Evolutionary conservation across 2,797 vertebrate genomes (phyloP).

Genomic region (Xerus rutilus): DNA sequence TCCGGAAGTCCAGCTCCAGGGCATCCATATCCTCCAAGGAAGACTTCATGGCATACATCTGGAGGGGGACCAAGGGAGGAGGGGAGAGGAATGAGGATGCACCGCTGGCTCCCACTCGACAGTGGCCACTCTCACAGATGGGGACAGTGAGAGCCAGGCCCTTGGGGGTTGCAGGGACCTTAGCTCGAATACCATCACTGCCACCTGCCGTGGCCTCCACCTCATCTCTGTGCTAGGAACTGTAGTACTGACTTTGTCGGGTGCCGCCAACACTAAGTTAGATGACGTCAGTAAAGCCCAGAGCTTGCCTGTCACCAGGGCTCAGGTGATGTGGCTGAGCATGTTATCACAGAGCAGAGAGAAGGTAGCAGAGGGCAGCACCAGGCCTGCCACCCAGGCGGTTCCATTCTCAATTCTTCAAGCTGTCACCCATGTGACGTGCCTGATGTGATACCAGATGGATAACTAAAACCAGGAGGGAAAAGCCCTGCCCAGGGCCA

Average conservation of each 20-base stretch:
- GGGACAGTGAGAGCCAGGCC: rapidly evolving
- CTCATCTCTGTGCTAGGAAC: rapidly evolving
- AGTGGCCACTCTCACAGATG: background rate
- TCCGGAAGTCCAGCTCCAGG: slow-evolving; percentile 96
- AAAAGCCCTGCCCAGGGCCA: background rate
- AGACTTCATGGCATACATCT: slow-evolving; percentile 93
- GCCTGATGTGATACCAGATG: rapidly evolving
- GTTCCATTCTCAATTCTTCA: background rate
- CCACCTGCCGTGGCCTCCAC: background rate
- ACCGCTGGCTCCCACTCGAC: rapidly evolving
- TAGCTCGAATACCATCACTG: background rate
- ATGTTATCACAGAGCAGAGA: rapidly evolving
- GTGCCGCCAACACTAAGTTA: background rate
- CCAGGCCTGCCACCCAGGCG: no score
- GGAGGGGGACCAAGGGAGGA: rapidly evolving
- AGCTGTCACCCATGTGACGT: rapidly evolving
- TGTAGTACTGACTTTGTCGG: rapidly evolving
- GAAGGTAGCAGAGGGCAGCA: background rate
- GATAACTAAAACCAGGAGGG: background rate
- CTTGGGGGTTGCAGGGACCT: background rate
- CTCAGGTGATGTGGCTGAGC: rapidly evolving
- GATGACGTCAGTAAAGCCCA: background rate
- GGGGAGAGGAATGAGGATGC: background rate
- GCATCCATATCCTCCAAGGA: slow-evolving; percentile 94
- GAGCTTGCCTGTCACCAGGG: rapidly evolving